These are phyloP conservation scores for Clostera curtula DNA, from an alignment of 2,888 invertebrate genomes.

Conservation along the genomic window DNA sequence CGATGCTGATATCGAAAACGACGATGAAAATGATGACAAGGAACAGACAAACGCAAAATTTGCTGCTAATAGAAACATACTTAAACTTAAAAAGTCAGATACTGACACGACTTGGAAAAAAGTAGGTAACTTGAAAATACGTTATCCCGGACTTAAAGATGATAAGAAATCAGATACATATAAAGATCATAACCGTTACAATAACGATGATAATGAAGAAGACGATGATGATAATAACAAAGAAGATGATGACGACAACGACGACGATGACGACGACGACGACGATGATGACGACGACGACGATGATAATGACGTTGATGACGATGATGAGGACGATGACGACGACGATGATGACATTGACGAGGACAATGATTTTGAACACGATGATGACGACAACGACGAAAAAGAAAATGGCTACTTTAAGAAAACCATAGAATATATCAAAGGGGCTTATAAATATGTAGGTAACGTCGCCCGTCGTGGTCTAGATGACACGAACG, in stretches of 20 bases:
- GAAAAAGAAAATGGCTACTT: conserved; percentile 50
- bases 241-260: conserved; percentile 59
- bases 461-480: conserved; percentile 32
- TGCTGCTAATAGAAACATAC: conserved; percentile 26
- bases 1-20: conserved; percentile 34
- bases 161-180: conserved; percentile 30
- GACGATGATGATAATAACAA: conserved; percentile 43
- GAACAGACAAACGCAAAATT: conserved; percentile 44
- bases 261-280: conserved; percentile 30
- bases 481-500: conserved; percentile 63
- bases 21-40: conserved; percentile 55
- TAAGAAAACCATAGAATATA: too few species aligned
- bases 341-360: conserved; percentile 34
- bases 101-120: conserved; percentile 30
- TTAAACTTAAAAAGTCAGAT: conserved; percentile 25
- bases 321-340: conserved; percentile 54
- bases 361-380: conserved; percentile 33
- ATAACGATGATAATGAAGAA: conserved; percentile 46
- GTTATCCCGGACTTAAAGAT: conserved; percentile 24
- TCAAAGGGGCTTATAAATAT: conserved; percentile 24
- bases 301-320: conserved; percentile 45
- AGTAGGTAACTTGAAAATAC: conserved; percentile 32
- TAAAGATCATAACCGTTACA: conserved; percentile 47
- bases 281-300: conserved; percentile 52
- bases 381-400: conserved; percentile 60